Evolutionary conservation across 2,888 invertebrate species (phyloP), one percentile per base, ranked within the genome.

Genomic region (Lasioglossum calceatum): DNA sequence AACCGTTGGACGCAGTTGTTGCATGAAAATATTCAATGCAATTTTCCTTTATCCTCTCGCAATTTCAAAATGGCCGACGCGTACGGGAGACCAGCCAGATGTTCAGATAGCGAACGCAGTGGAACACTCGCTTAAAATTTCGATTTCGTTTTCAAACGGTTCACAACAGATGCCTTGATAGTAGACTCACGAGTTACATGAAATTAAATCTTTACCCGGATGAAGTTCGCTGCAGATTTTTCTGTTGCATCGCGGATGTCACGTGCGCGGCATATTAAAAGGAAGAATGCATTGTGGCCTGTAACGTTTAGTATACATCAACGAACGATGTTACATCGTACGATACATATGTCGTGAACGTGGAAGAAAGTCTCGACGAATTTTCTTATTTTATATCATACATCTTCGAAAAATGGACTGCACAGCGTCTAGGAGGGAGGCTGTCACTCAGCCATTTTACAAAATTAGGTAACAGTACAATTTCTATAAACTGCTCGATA

Each of bases 231-330:
- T 67, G 42, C 77, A 61, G 50, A 71, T n/a, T 44, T 78, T 75
- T 75, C 36, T 16, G 16, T 44, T 32, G 64, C 23, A 42, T 8
- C 39, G 47, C 71, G 19, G 14, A 23, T 23, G 27, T 39, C 23
- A 5, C 75, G 79, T 72, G 84, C 27, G 1, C 8, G 2, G 85
- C 71, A 84, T 84, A 76, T 75, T 23, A 72, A 76, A 72, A 61
- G 76, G 16, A 4, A n/a, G 39, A 36, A 67, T 3, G 32, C 32
- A 67, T 7, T 7, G 36, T 0, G 67, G 4, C 36, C 67, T 3
- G 67, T 2, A 67, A 67, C 19, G 61, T 64, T n/a, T 58, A 12
- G 10, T 58, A 23, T 8, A 58, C 58, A 23, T 58, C n/a, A 58
- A 58, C n/a, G n/a, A n/a, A 58, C 4, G n/a, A n/a, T 23, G 23